A percentile compares a stretch with the other conserved stretches of the same genome.
phyloP scores from a whole-genome alignment of 35 echinoderm and acorn worm genomes.

The Apostichopus parvimensis region DNA sequence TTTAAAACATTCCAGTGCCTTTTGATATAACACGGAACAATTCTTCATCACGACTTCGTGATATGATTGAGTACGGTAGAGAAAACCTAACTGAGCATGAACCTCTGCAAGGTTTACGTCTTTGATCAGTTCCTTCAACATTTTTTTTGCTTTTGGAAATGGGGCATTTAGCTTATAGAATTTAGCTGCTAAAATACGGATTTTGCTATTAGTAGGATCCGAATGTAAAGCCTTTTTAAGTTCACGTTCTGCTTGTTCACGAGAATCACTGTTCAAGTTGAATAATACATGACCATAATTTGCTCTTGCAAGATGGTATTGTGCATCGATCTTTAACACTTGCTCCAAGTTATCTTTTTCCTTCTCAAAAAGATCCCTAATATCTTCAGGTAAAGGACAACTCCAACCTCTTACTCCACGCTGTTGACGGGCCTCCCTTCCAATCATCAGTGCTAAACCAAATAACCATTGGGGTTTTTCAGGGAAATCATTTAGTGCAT shows the following conservation, averaged over 20 bases:
- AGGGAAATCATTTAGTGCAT: not conserved
- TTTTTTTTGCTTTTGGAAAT: not conserved
- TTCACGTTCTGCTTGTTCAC: not conserved
- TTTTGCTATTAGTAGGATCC: not conserved
- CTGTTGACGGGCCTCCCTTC: conserved; percentile 9
- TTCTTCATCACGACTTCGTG: not conserved
- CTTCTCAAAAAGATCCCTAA: not conserved
- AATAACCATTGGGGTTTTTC: conserved; percentile 18
- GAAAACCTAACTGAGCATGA: not conserved
- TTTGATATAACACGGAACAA: not conserved
- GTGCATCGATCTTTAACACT: not conserved
- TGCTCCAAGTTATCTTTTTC: not conserved
- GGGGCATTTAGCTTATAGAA: not conserved
- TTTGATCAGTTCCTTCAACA: not conserved
- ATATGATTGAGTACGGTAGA: not conserved
- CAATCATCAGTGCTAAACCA: conserved; percentile 12
- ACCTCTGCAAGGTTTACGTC: not conserved
- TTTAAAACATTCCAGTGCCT: not conserved
- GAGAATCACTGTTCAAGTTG: not conserved
- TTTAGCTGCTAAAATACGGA: not conserved
- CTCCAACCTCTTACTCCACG: not conserved
- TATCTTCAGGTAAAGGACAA: not conserved
- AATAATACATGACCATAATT: not conserved
- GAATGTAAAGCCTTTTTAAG: not conserved
- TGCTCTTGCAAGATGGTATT: not conserved